Conservation (phyloP, 1,140 invertebrate genomes). For the Drosophila takahashii region DNA sequence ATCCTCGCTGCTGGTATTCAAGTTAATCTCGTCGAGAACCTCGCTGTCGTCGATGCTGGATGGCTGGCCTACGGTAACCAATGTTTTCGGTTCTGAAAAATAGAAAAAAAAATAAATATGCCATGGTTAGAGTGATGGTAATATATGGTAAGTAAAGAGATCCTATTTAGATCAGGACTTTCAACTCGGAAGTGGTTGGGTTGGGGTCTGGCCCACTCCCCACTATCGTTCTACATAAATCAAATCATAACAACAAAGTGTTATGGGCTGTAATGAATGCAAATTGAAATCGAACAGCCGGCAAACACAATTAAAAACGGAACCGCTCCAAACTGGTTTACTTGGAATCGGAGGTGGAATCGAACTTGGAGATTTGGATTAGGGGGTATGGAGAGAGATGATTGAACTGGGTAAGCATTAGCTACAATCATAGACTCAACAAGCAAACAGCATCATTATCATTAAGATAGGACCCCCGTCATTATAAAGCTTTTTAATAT, state of each 20-base stretch:
- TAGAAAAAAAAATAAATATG: not conserved
- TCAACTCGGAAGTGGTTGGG: slow-evolving; percentile 18
- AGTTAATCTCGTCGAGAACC: slow-evolving; percentile 82
- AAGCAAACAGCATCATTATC: not conserved
- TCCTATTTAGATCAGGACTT: not conserved
- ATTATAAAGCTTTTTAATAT: too few species aligned
- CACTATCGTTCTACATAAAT: slow-evolving; percentile 18
- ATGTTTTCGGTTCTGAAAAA: slow-evolving; percentile 76
- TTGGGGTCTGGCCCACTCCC: not conserved
- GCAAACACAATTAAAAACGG: slow-evolving; percentile 58
- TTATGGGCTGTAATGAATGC: slow-evolving; percentile 47
- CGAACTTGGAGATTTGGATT: not conserved
- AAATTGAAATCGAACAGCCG: slow-evolving; percentile 44
- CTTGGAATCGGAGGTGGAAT: slow-evolving; percentile 12
- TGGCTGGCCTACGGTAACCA: slow-evolving; percentile 78
- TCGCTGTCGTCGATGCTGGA: slow-evolving; percentile 77
- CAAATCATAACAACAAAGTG: slow-evolving; percentile 16
- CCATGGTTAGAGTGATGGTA: not conserved
- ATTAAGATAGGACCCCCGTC: too few species aligned
- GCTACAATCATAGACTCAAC: not conserved
- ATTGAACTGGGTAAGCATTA: not conserved
- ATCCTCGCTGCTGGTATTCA: slow-evolving; percentile 73
- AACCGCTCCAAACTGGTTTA: slow-evolving; percentile 53
- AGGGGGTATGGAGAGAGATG: not conserved
- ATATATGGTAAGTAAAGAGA: not conserved